phyloP scores from a whole-genome alignment of 2,888 invertebrate species.

The Panzeria rudis region DNA sequence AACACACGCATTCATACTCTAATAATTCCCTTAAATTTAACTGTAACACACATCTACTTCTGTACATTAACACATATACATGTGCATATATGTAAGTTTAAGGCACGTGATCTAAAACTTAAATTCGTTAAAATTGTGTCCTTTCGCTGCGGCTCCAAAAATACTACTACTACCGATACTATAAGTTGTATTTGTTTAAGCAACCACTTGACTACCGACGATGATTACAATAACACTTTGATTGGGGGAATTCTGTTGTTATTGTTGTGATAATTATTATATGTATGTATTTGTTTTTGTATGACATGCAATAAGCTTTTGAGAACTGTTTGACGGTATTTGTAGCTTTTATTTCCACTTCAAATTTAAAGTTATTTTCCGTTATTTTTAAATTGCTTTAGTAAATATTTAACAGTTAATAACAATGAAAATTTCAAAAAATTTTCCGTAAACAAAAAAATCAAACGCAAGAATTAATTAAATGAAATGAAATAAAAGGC shows the following conservation, averaged over 20 bases:
- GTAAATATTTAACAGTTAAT: no score
- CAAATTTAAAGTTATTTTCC: slow-evolving; percentile 24
- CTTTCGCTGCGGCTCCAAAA: slow-evolving; percentile 69
- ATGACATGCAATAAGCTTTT: slow-evolving; percentile 56
- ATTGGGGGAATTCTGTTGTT: slow-evolving; percentile 28
- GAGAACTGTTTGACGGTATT: not conserved
- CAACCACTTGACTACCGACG: slow-evolving; percentile 51
- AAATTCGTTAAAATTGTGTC: slow-evolving; percentile 60
- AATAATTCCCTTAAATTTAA: slow-evolving; percentile 52
- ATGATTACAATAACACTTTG: slow-evolving; percentile 54
- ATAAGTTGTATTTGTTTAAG: slow-evolving; percentile 57
- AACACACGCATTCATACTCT: slow-evolving; percentile 35
- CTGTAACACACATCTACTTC: not conserved
- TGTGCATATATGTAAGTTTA: slow-evolving; percentile 9
- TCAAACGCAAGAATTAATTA: no score
- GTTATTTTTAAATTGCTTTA: slow-evolving; percentile 39
- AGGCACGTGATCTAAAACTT: slow-evolving; percentile 67
- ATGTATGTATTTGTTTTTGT: slow-evolving; percentile 31
- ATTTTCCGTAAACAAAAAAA: no score
- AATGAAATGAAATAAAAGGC: no score
- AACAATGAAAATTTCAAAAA: no score
- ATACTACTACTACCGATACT: slow-evolving; percentile 65
- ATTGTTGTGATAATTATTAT: slow-evolving; percentile 9
- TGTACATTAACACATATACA: not conserved
- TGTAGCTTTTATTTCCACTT: slow-evolving; percentile 36